Conservation (phyloP, 2,113 vertebrate genomes). For the Hemichromis elongatus region DNA sequence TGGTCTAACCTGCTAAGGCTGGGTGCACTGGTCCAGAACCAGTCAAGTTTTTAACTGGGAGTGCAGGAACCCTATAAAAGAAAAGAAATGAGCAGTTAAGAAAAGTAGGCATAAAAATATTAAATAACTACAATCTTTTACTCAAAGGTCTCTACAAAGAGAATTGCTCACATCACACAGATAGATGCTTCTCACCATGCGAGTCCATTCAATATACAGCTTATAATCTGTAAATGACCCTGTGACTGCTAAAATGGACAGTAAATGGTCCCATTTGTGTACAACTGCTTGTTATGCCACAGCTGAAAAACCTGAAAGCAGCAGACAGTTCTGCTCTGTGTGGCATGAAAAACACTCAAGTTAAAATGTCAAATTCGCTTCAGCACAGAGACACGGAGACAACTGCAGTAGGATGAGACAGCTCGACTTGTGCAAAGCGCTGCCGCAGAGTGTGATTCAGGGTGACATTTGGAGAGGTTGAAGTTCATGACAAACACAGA, state of each 20-base stretch:
- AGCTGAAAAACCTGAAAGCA: not conserved
- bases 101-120: not conserved
- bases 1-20: slow-evolving; percentile 85
- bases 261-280: not conserved
- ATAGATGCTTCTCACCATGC: not conserved
- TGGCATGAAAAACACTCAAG: slow-evolving; percentile 22
- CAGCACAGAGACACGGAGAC: slow-evolving; percentile 6
- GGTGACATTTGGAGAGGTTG: slow-evolving; percentile 47
- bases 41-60: slow-evolving; percentile 94
- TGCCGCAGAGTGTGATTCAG: slow-evolving; percentile 44
- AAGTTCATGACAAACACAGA: slow-evolving; percentile 23
- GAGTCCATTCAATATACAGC: not conserved
- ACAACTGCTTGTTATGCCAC: not conserved
- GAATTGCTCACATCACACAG: not conserved
- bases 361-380: slow-evolving; percentile 50
- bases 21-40: slow-evolving; percentile 90
- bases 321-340: not conserved
- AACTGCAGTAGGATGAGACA: slow-evolving; percentile 39
- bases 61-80: slow-evolving; percentile 83
- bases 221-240: not conserved
- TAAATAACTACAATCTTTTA: not conserved
- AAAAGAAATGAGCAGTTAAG: not conserved
- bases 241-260: not conserved
- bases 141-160: not conserved
- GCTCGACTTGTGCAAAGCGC: slow-evolving; percentile 43